Evolutionary conservation across 2,797 vertebrate genomes (phyloP), one percentile per base, ranked within the genome.

Genomic region (Ficedula albicollis): DNA sequence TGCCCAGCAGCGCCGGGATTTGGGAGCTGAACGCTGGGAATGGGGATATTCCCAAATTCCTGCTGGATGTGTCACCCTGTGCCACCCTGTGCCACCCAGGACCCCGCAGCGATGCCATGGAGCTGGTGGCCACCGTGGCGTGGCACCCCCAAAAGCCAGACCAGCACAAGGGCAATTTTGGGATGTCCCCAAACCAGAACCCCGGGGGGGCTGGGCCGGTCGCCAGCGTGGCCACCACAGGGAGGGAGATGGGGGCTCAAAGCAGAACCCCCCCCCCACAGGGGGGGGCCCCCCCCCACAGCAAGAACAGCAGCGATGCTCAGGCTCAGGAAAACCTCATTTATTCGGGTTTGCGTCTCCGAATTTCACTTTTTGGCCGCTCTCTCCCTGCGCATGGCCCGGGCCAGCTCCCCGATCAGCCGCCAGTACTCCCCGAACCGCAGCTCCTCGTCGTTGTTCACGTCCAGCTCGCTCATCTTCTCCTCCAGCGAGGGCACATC

Each of bases 351-450:
- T 49, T 4, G 5, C 20, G 34, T 1, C 7, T 23, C 76, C 49
- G 26, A 21, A 44, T 44, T 44, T 95, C 88, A 95, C 66, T 93
- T 86, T 59, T 67, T 93, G 4, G 8, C 81, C 1, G 41, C 91
- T 26, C 89, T 96, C 67, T 98, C 97, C 84, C 55, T 94, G 38
- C 89, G 32, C 34, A 97, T 13, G 60, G 96, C 95, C 86, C 90
- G 97, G 32, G 97, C 97, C 96, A 98, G 87, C 77, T 98, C 97
- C 14, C 98, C 97, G 2, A 98, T 94, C 43, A 98, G 96, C 74
- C 92, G 32, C 98, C 98, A 98, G 78, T 96, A 98, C 81, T 98
- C 98, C 1, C 72, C 66, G 3, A 98, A 98, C 10, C 92, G 96
- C 95, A 98, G 85, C 93, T 98, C 97, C 11, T 97, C 81, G 3